A percentile compares a stretch with the other conserved stretches of the same genome.
These are phyloP conservation scores for Hoplodrina ambigua DNA, from an alignment of 2,888 invertebrate genomes.

Conservation along the genomic window DNA sequence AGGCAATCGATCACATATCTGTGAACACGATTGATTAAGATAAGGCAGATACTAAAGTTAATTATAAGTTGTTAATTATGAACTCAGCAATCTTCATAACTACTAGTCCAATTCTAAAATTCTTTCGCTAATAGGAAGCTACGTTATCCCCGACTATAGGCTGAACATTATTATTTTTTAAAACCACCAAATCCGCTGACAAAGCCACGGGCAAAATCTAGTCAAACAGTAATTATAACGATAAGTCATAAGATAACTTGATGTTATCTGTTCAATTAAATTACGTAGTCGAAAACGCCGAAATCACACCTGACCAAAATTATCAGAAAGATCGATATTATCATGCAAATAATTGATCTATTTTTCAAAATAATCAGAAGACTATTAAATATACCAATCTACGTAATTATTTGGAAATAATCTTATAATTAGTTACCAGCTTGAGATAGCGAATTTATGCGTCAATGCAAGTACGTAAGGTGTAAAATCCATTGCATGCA, in stretches of 20 bases:
- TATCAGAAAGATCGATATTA: constrained; percentile 10
- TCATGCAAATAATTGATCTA: neutral
- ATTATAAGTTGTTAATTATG: too few species aligned
- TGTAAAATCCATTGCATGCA: constrained; percentile 6
- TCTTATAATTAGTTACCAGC: neutral
- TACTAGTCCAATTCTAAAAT: too few species aligned
- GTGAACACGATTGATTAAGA: neutral
- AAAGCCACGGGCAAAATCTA: too few species aligned
- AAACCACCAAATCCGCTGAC: too few species aligned
- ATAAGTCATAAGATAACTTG: neutral
- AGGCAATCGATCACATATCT: neutral
- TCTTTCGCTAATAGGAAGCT: too few species aligned
- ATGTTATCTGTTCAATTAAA: neutral
- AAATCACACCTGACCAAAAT: constrained; percentile 21
- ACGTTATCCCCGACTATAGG: too few species aligned
- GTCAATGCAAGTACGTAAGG: constrained; percentile 12
- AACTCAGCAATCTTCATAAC: too few species aligned
- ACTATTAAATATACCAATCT: neutral
- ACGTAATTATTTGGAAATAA: constrained; percentile 7
- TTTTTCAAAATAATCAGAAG: constrained; percentile 5
- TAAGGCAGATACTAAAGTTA: neutral
- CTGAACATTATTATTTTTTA: too few species aligned
- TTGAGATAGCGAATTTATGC: constrained; percentile 13
- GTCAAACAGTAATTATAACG: neutral
- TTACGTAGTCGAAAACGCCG: neutral